A percentile compares a stretch with the other conserved stretches of the same genome.
Evolutionary conservation across 2,888 invertebrate species (phyloP).

Genomic region (Timema cristinae): DNA sequence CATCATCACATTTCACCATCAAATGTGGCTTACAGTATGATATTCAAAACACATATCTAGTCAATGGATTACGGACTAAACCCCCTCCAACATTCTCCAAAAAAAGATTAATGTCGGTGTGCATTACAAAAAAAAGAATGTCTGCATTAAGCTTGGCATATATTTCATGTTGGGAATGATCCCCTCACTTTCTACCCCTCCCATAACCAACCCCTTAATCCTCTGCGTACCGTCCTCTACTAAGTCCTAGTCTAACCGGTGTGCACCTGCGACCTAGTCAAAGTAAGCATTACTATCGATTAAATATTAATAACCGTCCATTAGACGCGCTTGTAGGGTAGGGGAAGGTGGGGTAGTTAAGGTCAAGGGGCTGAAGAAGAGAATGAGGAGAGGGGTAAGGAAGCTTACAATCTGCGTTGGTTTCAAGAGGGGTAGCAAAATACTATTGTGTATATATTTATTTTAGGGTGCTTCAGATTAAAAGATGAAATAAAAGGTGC

Average conservation of each 20-base stretch:
- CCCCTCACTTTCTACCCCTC: not conserved
- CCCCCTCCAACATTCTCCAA: constrained; percentile 7
- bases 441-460: too few species aligned
- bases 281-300: constrained; percentile 29
- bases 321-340: constrained; percentile 20
- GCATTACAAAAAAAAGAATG: constrained; percentile 24
- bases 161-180: constrained; percentile 6
- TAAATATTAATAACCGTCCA: constrained; percentile 31
- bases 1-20: too few species aligned
- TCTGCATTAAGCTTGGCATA: constrained; percentile 13
- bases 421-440: too few species aligned
- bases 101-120: constrained; percentile 25
- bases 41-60: too few species aligned
- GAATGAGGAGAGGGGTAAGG: not conserved
- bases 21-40: too few species aligned
- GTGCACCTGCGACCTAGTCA: constrained; percentile 22
- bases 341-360: not conserved
- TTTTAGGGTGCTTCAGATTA: too few species aligned
- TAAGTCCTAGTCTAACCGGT: constrained; percentile 18
- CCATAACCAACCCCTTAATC: constrained; percentile 18
- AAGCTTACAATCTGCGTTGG: too few species aligned
- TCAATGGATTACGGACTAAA: constrained; percentile 23
- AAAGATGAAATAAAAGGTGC: too few species aligned
- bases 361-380: not conserved
- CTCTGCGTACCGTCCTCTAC: constrained; percentile 15